Evolutionary conservation across 1,140 invertebrate genomes (phyloP).

Genomic region (Macrosteles quadrilineatus): DNA sequence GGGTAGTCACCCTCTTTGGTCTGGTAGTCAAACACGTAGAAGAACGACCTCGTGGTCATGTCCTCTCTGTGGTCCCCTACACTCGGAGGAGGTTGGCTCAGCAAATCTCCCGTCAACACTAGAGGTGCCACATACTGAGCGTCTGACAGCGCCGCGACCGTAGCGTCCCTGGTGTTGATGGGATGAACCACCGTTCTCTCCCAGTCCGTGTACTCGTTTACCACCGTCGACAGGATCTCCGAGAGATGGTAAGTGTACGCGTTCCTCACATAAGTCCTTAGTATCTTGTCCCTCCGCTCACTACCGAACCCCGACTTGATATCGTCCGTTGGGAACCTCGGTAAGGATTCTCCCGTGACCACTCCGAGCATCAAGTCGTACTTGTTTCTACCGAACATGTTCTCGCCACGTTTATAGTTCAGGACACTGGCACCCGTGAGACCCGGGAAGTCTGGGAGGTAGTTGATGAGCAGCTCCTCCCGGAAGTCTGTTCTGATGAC

Average conservation of each 20-base stretch:
- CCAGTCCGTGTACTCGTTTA: conserved; percentile 98
- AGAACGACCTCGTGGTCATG: conserved; percentile 64
- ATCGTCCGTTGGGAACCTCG: conserved; percentile 79
- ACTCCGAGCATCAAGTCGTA: conserved; percentile 84
- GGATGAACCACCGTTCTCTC: conserved; percentile 88
- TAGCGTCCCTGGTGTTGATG: conserved; percentile 86
- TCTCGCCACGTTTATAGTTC: conserved; percentile 52
- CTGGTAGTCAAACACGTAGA: conserved; percentile 92
- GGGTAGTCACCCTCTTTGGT: conserved; percentile 87
- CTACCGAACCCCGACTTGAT: conserved; percentile 85
- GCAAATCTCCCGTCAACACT: conserved; percentile 76
- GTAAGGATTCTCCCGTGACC: conserved; percentile 79
- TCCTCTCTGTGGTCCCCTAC: background rate
- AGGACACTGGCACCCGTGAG: conserved; percentile 28
- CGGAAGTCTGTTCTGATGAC: conserved; percentile 80
- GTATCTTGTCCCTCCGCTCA: conserved; percentile 83
- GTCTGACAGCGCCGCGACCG: conserved; percentile 89
- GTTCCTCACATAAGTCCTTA: conserved; percentile 91
- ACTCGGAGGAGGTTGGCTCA: conserved; percentile 53
- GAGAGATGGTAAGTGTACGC: conserved; percentile 91
- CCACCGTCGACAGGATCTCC: conserved; percentile 93
- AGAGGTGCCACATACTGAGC: conserved; percentile 85
- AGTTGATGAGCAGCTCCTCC: conserved; percentile 61
- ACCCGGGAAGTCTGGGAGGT: conserved; percentile 41
- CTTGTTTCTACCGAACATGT: conserved; percentile 58